Percentiles rank a stretch among this genome's conserved stretches.
These are phyloP conservation scores for Phrynosoma platyrhinos DNA, from an alignment of 2,113 vertebrate genomes.

Conservation along the genomic window DNA sequence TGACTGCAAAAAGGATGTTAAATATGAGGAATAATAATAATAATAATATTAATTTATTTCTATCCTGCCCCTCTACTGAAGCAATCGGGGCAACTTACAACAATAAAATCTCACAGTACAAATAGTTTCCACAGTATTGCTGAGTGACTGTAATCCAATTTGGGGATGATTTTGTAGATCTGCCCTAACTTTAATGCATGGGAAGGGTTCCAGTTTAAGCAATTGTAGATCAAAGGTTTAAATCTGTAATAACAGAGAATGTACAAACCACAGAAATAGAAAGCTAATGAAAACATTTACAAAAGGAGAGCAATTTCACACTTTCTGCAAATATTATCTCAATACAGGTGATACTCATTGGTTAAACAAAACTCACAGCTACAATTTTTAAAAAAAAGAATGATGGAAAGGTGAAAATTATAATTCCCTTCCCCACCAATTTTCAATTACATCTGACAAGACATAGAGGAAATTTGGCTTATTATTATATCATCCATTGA, in stretches of 20 bases:
- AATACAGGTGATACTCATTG: constrained; percentile 37
- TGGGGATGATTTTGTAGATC: constrained; percentile 1
- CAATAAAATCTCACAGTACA: too few species aligned
- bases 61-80: too few species aligned
- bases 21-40: constrained; percentile 7
- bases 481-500: constrained; percentile 54
- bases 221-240: neutral
- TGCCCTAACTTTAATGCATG: neutral
- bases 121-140: constrained; percentile 13
- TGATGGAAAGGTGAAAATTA: constrained; percentile 25
- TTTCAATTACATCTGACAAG: constrained; percentile 66
- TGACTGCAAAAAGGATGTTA: constrained; percentile 20
- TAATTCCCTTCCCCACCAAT: constrained; percentile 45
- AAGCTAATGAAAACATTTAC: neutral
- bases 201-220: neutral
- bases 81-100: too few species aligned
- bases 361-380: constrained; percentile 53
- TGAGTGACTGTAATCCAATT: neutral
- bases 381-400: constrained; percentile 32
- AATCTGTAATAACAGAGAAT: constrained; percentile 2
- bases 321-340: constrained; percentile 46
- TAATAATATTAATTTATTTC: too few species aligned
- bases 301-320: neutral
- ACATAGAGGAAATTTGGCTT: constrained; percentile 61
- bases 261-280: constrained; percentile 23